Conservation (phyloP, 1,140 invertebrate species). For the Temnothorax nylanderi region DNA sequence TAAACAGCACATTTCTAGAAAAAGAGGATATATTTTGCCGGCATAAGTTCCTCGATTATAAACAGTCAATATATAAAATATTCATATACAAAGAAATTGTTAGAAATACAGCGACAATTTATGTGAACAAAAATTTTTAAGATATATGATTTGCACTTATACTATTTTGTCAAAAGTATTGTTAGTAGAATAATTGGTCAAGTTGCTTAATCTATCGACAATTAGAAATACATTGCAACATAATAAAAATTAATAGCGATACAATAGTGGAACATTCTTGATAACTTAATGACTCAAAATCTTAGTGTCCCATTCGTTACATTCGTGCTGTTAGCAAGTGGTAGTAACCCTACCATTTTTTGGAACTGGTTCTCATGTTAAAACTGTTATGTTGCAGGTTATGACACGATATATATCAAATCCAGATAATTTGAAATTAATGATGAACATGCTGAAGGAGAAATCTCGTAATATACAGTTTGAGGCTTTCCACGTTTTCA, state of each 20-base stretch:
- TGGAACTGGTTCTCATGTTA: not conserved
- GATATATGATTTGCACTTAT: not conserved
- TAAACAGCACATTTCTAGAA: not conserved
- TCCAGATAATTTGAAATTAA: constrained; percentile 99
- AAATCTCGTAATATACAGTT: constrained; percentile 99
- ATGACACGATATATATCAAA: constrained; percentile 99
- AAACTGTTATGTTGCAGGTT: constrained; percentile 87
- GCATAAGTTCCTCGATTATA: not conserved
- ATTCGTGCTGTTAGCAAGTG: not conserved
- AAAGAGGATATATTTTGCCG: not conserved
- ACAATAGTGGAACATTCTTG: not conserved
- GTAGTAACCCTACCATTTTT: not conserved
- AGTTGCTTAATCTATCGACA: not conserved
- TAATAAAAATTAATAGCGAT: not conserved
- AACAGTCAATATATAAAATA: constrained; percentile 10
- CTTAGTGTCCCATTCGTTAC: not conserved
- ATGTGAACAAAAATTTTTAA: not conserved
- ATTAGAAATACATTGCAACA: not conserved
- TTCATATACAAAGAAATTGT: not conserved
- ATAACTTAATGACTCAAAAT: not conserved
- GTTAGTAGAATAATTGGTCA: constrained; percentile 10
- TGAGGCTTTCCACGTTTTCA: constrained; percentile 99
- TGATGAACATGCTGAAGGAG: constrained; percentile 99
- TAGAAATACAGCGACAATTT: not conserved
- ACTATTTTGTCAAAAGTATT: not conserved